Evolutionary conservation across 2,113 vertebrate genomes (phyloP).

Genomic region (Piprites chloris): DNA sequence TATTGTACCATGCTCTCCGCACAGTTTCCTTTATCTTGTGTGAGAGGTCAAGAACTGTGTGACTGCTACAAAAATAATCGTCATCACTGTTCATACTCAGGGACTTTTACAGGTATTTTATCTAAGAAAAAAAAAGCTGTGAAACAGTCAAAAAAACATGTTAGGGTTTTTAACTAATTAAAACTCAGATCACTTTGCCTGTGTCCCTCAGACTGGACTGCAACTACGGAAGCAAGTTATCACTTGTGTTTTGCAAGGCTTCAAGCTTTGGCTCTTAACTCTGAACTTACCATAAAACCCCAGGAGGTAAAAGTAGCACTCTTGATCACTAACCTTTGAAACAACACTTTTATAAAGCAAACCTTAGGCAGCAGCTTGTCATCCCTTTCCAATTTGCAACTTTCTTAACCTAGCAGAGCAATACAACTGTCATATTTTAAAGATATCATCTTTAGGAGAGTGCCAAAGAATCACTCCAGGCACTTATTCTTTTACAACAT

Average conservation of each 20-base stretch:
- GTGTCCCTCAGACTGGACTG: not conserved
- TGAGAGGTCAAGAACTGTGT: not conserved
- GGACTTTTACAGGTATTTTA: not conserved
- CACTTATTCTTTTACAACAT: not conserved
- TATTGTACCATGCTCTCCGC: not conserved
- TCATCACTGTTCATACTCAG: not conserved
- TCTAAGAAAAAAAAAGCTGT: not conserved
- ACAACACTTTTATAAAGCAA: not conserved
- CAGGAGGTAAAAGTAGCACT: not conserved
- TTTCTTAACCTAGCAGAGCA: not conserved
- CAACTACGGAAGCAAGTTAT: not conserved
- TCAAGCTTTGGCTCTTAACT: not conserved
- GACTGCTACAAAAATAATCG: not conserved
- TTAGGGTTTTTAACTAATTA: conserved; percentile 1
- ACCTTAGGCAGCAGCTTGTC: not conserved
- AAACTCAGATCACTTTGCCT: not conserved
- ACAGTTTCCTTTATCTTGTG: not conserved
- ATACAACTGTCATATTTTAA: not conserved
- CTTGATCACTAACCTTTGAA: not conserved
- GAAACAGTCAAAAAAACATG: not conserved
- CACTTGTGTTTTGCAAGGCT: not conserved
- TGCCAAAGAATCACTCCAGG: not conserved
- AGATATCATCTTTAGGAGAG: not conserved
- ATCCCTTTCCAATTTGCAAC: not conserved
- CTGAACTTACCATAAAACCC: not conserved